Percentiles rank a stretch among this genome's conserved stretches.
phyloP scores from a whole-genome alignment of 2,888 invertebrate species.

The Stramonita haemastoma region DNA sequence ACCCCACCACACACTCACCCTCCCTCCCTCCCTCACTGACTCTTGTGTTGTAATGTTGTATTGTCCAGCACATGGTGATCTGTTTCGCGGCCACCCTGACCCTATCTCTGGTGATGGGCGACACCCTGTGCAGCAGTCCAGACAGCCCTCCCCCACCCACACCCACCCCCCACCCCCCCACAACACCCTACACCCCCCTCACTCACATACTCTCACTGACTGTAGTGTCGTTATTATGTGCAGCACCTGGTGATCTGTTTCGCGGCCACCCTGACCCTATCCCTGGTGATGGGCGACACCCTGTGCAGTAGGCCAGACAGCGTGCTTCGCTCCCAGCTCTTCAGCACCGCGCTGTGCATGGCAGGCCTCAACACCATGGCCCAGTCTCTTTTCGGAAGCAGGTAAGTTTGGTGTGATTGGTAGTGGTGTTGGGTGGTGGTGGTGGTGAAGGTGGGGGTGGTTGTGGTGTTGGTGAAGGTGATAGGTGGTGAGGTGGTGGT shows the following conservation, averaged over 20 bases:
- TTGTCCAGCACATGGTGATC: constrained; percentile 62
- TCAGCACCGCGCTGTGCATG: constrained; percentile 65
- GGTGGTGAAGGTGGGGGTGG: too few relatives aligned
- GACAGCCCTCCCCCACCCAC: constrained; percentile 44
- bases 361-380: constrained; percentile 61
- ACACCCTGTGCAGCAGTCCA: constrained; percentile 59
- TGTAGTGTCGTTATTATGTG: too few relatives aligned
- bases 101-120: constrained; percentile 59
- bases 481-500: background rate
- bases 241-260: constrained; percentile 64
- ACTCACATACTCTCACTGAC: too few relatives aligned
- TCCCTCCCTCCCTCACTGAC: background rate
- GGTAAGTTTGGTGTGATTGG: constrained; percentile 48
- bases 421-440: background rate
- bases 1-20: background rate
- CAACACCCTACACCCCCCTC: too few relatives aligned
- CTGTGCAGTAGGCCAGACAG: constrained; percentile 60
- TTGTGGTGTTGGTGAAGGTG: background rate
- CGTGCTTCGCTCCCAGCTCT: constrained; percentile 61
- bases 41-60: too few relatives aligned
- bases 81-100: constrained; percentile 60
- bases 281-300: constrained; percentile 62
- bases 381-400: constrained; percentile 59
- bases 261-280: constrained; percentile 58
- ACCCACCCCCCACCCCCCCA: too few relatives aligned